Evolutionary conservation across 2,113 vertebrate genomes (phyloP), one percentile per base, ranked within the genome.

Genomic region (Nymphicus hollandicus): DNA sequence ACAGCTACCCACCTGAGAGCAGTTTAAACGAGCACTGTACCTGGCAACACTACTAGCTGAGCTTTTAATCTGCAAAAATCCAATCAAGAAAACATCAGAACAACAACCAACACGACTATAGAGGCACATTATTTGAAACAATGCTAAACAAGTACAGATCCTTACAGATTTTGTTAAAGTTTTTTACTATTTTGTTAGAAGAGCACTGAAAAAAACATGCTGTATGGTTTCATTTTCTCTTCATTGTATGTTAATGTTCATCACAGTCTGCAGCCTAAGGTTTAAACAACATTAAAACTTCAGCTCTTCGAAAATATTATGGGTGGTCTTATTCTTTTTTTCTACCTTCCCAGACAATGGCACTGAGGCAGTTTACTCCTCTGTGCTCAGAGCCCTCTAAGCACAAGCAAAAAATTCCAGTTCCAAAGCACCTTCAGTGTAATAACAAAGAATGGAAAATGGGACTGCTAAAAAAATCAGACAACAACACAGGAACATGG

Each of bases 11-110:
- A 69, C 37, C 20, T 72, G 41, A 85, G 22, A 80, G 41, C 39
- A 77, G 44, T 56, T 76, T 92, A 95, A 92, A 58, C 15, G 73
- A 88, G 56, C 70, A 87, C 24, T 91, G 70, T 56, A 87, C 78
- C 94, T 95, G 56, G 65, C 47, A 95, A 95, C 58, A 72, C 65
- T 87, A 91, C 66, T 79, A 95, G 61, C 68, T 92, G 73, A 95
- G 24, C 43, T 94, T 91, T 96, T 61, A 81, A 89, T 95, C 78
- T 92, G 58, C 52, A 89, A 94, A 93, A 93, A 91, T 65, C 65
- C 74, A 90, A 77, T 28, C 74, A 91, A 58, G 66, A 95, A 85
- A 79, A 82, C n/a, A 93, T 66, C 49, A 85, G 70, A 88, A 86
- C 31, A 95, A 53, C 41, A 70, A 63, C 6, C 6, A 88, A 64